Percentiles rank a stretch among this genome's conserved stretches.
These are phyloP conservation scores for Manis javanica DNA, from an alignment of 2,797 vertebrate species.

Conservation along the genomic window DNA sequence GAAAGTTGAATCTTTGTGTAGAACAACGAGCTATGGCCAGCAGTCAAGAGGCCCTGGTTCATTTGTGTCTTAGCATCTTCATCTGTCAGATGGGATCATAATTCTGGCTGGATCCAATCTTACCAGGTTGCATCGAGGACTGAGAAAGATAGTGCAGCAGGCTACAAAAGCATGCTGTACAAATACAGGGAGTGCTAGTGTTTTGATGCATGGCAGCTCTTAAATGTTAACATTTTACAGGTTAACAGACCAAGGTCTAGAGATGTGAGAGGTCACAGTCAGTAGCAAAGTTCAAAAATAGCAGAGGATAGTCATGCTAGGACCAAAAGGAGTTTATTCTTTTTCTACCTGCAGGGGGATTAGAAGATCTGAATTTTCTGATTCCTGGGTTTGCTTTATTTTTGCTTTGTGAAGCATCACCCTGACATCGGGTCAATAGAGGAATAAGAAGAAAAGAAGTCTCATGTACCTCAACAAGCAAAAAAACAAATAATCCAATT, in stretches of 20 bases:
- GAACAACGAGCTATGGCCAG: not conserved
- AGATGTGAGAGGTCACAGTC: conserved; percentile 1
- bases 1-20: conserved; percentile 1
- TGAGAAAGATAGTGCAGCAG: conserved; percentile 20
- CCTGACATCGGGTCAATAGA: conserved; percentile 6
- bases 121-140: not conserved
- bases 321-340: not conserved
- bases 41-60: not conserved
- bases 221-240: conserved; percentile 44
- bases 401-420: conserved; percentile 41
- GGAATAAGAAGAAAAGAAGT: not conserved
- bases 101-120: not conserved
- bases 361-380: conserved; percentile 32
- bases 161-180: not conserved
- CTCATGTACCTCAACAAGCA: too few relatives aligned
- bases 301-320: not conserved
- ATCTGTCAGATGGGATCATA: conserved; percentile 14
- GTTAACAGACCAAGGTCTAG: conserved; percentile 38
- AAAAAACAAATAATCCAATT: too few relatives aligned
- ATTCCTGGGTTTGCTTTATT: conserved; percentile 2
- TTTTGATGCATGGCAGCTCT: conserved; percentile 36
- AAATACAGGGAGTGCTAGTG: not conserved
- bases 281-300: conserved; percentile 40
- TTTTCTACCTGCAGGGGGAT: not conserved
- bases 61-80: conserved; percentile 26